Evolutionary conservation across 1,140 invertebrate genomes (phyloP).

Genomic region (Euura lappo): DNA sequence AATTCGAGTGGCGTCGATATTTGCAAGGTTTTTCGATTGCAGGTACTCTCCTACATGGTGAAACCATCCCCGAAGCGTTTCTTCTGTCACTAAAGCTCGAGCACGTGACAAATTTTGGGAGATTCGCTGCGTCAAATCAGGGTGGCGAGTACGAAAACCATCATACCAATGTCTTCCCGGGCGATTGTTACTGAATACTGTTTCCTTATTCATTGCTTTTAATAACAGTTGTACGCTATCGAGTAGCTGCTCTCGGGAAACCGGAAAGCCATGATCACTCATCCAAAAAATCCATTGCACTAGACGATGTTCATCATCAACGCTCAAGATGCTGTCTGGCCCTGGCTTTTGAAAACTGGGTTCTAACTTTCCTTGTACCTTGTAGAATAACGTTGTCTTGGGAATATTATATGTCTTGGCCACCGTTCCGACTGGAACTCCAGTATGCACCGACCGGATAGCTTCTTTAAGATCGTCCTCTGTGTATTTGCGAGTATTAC

Average conservation of each 20-base stretch:
- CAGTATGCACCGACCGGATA: too few relatives aligned
- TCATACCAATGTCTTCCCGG: conserved; percentile 37
- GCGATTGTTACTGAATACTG: conserved; percentile 14
- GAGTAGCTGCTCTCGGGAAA: conserved; percentile 39
- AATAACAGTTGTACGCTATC: conserved; percentile 42
- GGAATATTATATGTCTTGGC: too few relatives aligned
- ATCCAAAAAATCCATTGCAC: conserved; percentile 43
- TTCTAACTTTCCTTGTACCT: too few relatives aligned
- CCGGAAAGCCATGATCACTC: conserved; percentile 40
- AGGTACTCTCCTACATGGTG: conserved; percentile 27
- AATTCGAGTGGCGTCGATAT: conserved; percentile 10
- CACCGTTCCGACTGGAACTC: too few relatives aligned
- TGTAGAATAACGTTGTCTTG: too few relatives aligned
- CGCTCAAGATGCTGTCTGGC: too few relatives aligned
- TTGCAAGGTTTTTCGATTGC: conserved; percentile 1
- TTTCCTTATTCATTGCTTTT: neutral
- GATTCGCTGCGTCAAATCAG: conserved; percentile 23
- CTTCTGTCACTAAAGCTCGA: conserved; percentile 28
- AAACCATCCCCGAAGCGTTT: conserved; percentile 30
- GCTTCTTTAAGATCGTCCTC: too few relatives aligned
- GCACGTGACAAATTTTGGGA: conserved; percentile 33
- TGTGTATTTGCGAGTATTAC: too few relatives aligned
- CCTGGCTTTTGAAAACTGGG: too few relatives aligned
- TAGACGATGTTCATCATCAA: too few relatives aligned
- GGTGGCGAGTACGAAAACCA: conserved; percentile 33